Conservation (phyloP, 2,888 invertebrate genomes). For the Caenorhabditis sinica region DNA sequence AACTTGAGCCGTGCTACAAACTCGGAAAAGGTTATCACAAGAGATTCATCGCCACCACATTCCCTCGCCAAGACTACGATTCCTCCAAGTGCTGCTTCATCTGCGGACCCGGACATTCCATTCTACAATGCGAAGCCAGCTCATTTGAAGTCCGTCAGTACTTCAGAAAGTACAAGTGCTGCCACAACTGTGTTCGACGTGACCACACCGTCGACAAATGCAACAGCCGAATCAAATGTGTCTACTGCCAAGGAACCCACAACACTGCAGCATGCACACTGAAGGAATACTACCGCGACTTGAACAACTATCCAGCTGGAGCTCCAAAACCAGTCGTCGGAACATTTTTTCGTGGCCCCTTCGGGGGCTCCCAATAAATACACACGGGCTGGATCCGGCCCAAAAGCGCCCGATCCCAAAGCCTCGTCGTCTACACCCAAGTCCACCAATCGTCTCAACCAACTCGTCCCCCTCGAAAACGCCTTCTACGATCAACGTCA, state of each 20-base stretch:
- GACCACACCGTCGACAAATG: neutral
- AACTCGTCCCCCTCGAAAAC: too few species aligned
- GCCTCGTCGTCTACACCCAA: neutral
- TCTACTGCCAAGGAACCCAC: neutral
- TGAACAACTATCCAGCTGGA: neutral
- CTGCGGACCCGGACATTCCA: neutral
- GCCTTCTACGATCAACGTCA: too few species aligned
- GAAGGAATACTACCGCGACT: neutral
- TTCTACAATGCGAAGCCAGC: neutral
- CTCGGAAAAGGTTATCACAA: neutral
- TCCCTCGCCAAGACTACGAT: neutral
- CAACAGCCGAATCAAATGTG: neutral
- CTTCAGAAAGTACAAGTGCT: neutral
- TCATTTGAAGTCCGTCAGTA: neutral
- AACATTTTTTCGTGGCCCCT: neutral
- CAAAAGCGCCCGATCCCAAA: neutral
- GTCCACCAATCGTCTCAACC: too few species aligned
- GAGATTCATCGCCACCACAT: neutral
- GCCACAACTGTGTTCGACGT: neutral
- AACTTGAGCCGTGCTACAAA: neutral
- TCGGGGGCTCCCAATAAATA: neutral
- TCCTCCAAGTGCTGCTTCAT: neutral
- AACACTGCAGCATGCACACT: neutral
- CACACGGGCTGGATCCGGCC: too few species aligned
- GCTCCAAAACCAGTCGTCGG: neutral